Percentiles rank a stretch among this genome's conserved stretches.
Conservation (phyloP, 2,888 invertebrate species). For the Eustalomyia histrio region DNA sequence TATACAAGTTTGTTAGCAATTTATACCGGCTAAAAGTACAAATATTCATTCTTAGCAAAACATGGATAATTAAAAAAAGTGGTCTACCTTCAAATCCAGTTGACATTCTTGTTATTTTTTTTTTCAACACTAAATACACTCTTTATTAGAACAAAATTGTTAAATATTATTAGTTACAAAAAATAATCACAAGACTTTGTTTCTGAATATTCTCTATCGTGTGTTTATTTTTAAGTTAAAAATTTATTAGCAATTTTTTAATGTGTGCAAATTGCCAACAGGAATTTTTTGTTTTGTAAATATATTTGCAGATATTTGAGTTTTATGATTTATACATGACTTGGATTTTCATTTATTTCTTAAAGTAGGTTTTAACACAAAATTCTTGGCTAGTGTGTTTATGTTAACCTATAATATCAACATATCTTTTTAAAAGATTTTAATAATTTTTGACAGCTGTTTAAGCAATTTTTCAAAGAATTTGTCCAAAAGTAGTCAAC, state of each 20-base stretch:
- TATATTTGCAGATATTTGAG: slow-evolving; percentile 19
- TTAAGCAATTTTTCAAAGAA: slow-evolving; percentile 43
- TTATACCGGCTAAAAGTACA: slow-evolving; percentile 51
- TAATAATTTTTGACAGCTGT: slow-evolving; percentile 45
- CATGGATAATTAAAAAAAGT: slow-evolving; percentile 46
- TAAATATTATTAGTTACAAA: slow-evolving; percentile 30
- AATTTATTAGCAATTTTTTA: slow-evolving; percentile 1
- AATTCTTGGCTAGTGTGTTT: slow-evolving; percentile 1
- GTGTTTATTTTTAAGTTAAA: neutral
- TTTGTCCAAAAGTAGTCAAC: slow-evolving; percentile 51
- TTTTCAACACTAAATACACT: slow-evolving; percentile 13
- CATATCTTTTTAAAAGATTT: slow-evolving; percentile 15
- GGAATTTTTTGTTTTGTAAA: neutral
- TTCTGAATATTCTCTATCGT: slow-evolving; percentile 1
- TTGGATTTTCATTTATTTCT: neutral
- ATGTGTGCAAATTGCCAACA: slow-evolving; percentile 42
- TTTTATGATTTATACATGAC: too few relatives aligned
- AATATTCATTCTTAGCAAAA: slow-evolving; percentile 11
- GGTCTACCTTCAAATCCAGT: slow-evolving; percentile 66
- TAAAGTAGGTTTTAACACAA: neutral
- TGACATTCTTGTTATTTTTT: slow-evolving; percentile 63
- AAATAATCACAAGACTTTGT: slow-evolving; percentile 17
- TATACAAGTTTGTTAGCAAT: slow-evolving; percentile 35
- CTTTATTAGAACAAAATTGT: slow-evolving; percentile 35
- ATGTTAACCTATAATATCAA: slow-evolving; percentile 11